phyloP scores from a whole-genome alignment of 2,113 vertebrate genomes.

The Sclerurus mexicanus region DNA sequence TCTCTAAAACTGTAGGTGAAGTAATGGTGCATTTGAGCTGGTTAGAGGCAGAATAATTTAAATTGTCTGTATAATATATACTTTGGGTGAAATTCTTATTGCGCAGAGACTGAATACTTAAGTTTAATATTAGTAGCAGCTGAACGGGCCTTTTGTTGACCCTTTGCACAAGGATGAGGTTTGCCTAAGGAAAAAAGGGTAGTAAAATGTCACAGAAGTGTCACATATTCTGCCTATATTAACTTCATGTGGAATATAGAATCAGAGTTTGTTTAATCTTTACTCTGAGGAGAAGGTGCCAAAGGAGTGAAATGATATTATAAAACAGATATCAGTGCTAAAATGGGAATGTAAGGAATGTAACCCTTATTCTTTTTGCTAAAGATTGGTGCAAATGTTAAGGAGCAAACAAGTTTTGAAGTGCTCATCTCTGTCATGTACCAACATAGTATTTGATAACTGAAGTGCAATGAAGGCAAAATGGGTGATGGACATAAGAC shows the following conservation, averaged over 20 bases:
- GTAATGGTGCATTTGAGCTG: not conserved
- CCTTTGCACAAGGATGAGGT: constrained; percentile 3
- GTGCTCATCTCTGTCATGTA: not conserved
- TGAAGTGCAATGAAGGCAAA: not conserved
- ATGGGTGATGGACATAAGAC: not conserved
- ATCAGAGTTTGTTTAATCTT: not conserved
- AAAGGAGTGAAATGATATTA: not conserved
- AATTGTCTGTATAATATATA: not conserved
- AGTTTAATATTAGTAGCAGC: not conserved
- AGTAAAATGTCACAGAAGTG: not conserved
- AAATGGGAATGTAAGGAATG: not conserved
- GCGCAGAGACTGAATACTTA: not conserved
- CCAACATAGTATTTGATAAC: not conserved
- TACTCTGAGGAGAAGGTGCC: not conserved
- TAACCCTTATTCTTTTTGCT: not conserved
- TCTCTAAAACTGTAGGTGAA: not conserved
- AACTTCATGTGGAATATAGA: not conserved
- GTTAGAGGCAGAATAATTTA: not conserved
- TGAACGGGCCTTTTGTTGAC: not conserved
- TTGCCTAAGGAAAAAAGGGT: constrained; percentile 4
- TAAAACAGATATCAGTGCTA: not conserved
- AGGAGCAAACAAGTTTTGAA: not conserved
- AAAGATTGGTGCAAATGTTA: not conserved
- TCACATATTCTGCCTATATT: not conserved
- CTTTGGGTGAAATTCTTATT: not conserved